Base-by-base conservation (phyloP, 2,888 invertebrate species). In the Andrena marginata region DNA sequence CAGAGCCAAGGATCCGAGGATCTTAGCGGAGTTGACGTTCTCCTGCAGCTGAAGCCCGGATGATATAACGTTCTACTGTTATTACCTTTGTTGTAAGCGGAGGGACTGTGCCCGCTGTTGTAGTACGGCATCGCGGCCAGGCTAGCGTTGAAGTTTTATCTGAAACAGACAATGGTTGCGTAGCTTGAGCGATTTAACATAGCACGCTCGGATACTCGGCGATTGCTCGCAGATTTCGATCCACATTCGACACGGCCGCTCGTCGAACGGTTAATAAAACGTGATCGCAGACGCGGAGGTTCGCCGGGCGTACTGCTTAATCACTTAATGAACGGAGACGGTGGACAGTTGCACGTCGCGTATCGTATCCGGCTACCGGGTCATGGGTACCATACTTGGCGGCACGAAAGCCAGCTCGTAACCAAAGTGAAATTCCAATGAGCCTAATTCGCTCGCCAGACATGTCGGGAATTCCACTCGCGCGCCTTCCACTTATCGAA, bases 61-160 rank as follows among this genome's bases (percentile, higher is more conserved):
- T 8, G n/a, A n/a, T n/a, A n/a, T n/a, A n/a, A n/a, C 8, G 23
- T 1, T 4, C 20, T 23, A 23, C 23, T 56, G 8, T 23, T 56
- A 49, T 88, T 85, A 94, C 93, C 94, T 91, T 94, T 93, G 80
- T 90, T 90, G 71, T 93, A 93, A 33, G 90, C 82, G 59, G 92
- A 91, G 63, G 93, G 89, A 70, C 90, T 91, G 82, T 93, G 93
- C 51, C 92, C 89, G 88, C 91, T 91, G 87, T 92, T 93, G 83
- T 93, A 93, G 87, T 93, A 94, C 82, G 94, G 92, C 94, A 94
- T 94, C 49, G 77, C 89, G 80, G 59, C 69, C 69, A 51, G n/a
- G 59, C 26, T 48, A 13, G 16, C 60, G 48, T 75, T 60, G 10
- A 42, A 16, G 49, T 62, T 65, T 77, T 75, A 89, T 82, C 92